These are phyloP conservation scores for Seira ritae DNA, from an alignment of 2,888 invertebrate genomes.

Conservation along the genomic window DNA sequence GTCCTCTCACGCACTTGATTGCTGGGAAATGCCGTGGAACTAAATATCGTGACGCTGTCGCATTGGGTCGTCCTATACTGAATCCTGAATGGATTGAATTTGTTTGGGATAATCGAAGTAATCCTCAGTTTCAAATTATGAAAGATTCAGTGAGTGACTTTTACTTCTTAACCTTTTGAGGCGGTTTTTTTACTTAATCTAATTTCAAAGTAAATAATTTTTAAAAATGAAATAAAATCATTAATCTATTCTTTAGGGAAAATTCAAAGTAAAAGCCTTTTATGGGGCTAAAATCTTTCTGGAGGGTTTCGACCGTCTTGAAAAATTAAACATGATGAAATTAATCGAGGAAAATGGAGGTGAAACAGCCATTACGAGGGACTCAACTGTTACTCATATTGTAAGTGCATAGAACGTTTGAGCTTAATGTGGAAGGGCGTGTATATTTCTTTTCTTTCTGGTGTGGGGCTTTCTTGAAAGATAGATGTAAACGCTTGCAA, in stretches of 20 bases:
- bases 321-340: constrained; percentile 67
- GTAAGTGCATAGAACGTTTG: constrained; percentile 81
- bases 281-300: constrained; percentile 70
- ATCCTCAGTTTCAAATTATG: constrained; percentile 74
- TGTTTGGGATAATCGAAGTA: constrained; percentile 89
- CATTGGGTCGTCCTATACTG: constrained; percentile 92
- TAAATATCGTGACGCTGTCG: constrained; percentile 95
- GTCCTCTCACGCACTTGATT: constrained; percentile 89
- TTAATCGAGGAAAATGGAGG: constrained; percentile 78
- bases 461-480: too few relatives aligned
- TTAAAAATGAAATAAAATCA: background rate
- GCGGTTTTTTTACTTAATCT: background rate
- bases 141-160: constrained; percentile 13
- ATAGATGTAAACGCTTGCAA: too few relatives aligned
- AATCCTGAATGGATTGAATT: constrained; percentile 91
- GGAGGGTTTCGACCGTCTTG: constrained; percentile 67
- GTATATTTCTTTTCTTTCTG: constrained; percentile 5
- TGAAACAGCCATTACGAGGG: constrained; percentile 83
- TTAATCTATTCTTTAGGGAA: constrained; percentile 48
- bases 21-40: constrained; percentile 92
- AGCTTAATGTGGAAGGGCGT: background rate
- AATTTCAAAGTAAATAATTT: background rate
- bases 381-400: constrained; percentile 92
- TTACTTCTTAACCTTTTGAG: background rate
- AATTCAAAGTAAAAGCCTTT: constrained; percentile 69